Percentiles rank a stretch among this genome's conserved stretches.
phyloP scores from a whole-genome alignment of 2,888 invertebrate species.

The Callyntrura guangdongensis region DNA sequence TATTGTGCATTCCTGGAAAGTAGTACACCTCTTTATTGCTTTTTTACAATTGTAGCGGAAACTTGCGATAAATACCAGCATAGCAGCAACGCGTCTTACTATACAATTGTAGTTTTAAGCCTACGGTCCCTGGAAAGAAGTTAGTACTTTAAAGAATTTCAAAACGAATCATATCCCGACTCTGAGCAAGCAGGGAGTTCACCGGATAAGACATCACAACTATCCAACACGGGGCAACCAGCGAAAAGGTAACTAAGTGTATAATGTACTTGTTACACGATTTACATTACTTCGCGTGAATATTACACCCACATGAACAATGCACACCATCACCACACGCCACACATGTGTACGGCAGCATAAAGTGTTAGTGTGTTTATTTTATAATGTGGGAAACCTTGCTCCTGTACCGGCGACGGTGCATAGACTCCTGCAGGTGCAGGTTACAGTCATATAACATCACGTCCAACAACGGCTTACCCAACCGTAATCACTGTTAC shows the following conservation, averaged over 20 bases:
- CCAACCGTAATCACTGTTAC: conserved; percentile 6
- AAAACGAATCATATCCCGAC: background rate
- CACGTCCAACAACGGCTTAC: background rate
- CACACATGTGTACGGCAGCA: background rate
- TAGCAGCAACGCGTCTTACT: background rate
- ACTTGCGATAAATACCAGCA: background rate
- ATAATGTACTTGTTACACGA: background rate
- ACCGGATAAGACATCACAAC: background rate
- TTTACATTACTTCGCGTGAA: background rate
- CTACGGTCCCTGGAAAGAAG: background rate
- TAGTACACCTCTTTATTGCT: background rate
- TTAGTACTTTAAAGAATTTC: conserved; percentile 16
- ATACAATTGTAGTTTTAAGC: background rate
- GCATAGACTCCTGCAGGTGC: no score
- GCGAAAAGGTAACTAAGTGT: background rate
- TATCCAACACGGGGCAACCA: background rate
- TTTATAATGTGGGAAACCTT: background rate
- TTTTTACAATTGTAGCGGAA: background rate
- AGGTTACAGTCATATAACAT: no score
- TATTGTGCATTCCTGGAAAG: conserved; percentile 3
- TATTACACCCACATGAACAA: background rate
- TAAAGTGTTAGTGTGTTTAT: background rate
- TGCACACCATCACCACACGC: background rate
- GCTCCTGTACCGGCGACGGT: no score
- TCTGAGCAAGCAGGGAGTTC: background rate